Evolutionary conservation across 2,888 invertebrate genomes (phyloP), one percentile per base, ranked within the genome.

Genomic region (Ametastegia equiseti): DNA sequence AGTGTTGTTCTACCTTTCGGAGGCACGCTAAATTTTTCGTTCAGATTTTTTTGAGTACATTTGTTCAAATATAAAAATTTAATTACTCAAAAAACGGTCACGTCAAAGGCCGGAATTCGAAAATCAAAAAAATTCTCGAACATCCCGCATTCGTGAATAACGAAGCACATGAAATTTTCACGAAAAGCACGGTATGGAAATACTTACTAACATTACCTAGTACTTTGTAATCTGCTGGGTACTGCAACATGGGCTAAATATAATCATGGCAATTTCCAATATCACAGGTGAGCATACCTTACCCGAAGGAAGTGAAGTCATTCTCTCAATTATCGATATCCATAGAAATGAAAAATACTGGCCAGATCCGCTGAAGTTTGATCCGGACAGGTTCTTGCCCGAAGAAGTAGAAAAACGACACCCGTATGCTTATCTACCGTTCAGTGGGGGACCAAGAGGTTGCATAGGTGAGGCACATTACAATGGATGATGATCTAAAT

Each of bases 301-400:
- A 9, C 87, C 86, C 1, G 84, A 83, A 82, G 87, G 85, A 36
- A 85, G 83, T 45, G 82, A 83, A 0, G 82, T 84, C 15, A 77
- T 85, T 15, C 30, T 88, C 2, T 82, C 75, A 15, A 82, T 87
- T 11, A 36, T 87, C 7, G 81, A 84, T 19, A 33, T 86, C 19
- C 88, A 87, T 63, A 86, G 87, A 0, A 82, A 60, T 30, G 82
- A 84, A 33, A 82, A 87, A 23, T 80, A 85, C 75, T 88, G 88
- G 88, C 71, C 82, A 5, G 84, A 88, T 81, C 87, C 88, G 1
- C 63, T 87, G 33, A 84, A 78, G 80, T 88, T 88, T 81, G 83
- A 89, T 85, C 88, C 89, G 0, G 88, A 88, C 73, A 83, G 88
- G 80, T 88, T 88, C 84, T 81, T 87, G 19, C 88, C 88, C 2